Percentiles rank a stretch among this genome's conserved stretches.
These are phyloP conservation scores for Philypnodon macrostomus DNA, from an alignment of 2,797 vertebrate species.

Conservation along the genomic window DNA sequence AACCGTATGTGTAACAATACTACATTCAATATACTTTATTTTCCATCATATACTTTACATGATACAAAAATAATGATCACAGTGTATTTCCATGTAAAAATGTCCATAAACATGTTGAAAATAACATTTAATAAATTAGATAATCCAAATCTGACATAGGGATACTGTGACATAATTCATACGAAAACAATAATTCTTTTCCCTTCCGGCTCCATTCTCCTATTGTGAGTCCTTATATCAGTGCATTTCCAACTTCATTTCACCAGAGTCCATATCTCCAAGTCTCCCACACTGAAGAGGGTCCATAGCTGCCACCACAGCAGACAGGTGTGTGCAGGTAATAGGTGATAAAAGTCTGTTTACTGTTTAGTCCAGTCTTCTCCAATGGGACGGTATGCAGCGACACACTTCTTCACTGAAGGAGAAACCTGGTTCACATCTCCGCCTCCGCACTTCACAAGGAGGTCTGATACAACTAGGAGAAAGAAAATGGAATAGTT, in stretches of 20 bases:
- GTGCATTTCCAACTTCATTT: conserved; percentile 47
- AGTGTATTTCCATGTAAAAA: conserved; percentile 88
- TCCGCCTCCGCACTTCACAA: conserved; percentile 80
- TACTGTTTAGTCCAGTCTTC: conserved; percentile 78
- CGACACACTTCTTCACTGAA: conserved; percentile 94
- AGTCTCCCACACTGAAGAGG: conserved; percentile 16
- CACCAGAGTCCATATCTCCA: conserved; percentile 25
- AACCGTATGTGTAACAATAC: conserved; percentile 52
- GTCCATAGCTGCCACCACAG: conserved; percentile 48
- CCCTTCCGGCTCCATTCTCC: conserved; percentile 15
- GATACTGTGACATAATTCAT: conserved; percentile 78
- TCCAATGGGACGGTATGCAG: conserved; percentile 92
- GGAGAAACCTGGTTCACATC: conserved; percentile 84
- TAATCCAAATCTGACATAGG: conserved; percentile 88
- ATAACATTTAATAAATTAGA: conserved; percentile 99
- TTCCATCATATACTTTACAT: conserved; percentile 91
- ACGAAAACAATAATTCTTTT: conserved; percentile 37
- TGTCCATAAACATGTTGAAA: conserved; percentile 86
- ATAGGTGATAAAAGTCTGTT: conserved; percentile 18
- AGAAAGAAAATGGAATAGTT: not conserved
- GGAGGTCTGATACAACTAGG: conserved; percentile 88
- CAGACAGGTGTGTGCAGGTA: conserved; percentile 25
- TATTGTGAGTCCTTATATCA: conserved; percentile 41
- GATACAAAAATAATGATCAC: conserved; percentile 98
- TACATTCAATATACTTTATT: conserved; percentile 84